Conservation (phyloP, 2,888 invertebrate genomes). For the Watsonalla binaria region DNA sequence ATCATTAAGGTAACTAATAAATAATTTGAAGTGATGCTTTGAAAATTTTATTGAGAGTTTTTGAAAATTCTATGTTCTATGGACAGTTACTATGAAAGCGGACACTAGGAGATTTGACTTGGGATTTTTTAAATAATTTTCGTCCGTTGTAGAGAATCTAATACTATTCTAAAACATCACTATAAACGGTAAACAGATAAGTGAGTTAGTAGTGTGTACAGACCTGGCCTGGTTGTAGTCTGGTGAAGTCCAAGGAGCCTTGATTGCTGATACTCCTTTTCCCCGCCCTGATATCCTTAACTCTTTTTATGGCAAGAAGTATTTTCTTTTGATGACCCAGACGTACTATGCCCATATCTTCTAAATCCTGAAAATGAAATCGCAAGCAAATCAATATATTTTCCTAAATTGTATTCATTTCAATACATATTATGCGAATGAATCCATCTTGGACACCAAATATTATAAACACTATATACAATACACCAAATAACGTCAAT, state of each 20-base stretch:
- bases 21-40: slow-evolving; percentile 62
- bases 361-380: slow-evolving; percentile 83
- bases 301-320: slow-evolving; percentile 96
- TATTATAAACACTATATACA: no score
- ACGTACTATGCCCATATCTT: slow-evolving; percentile 96
- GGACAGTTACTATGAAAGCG: slow-evolving; percentile 37
- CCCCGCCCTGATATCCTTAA: slow-evolving; percentile 94
- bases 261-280: slow-evolving; percentile 82
- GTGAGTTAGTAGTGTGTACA: slow-evolving; percentile 23
- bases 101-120: slow-evolving; percentile 16
- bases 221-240: slow-evolving; percentile 73
- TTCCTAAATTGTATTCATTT: no score
- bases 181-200: slow-evolving; percentile 46
- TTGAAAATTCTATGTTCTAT: slow-evolving; percentile 30
- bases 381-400: not conserved
- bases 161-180: slow-evolving; percentile 64
- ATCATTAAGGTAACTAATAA: slow-evolving; percentile 26
- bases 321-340: slow-evolving; percentile 99
- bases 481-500: no score
- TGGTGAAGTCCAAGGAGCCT: slow-evolving; percentile 68
- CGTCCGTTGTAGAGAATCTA: slow-evolving; percentile 30
- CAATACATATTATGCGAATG: no score
- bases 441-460: no score
- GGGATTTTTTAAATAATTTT: slow-evolving; percentile 5
- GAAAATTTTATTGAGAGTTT: slow-evolving; percentile 32